phyloP scores from a whole-genome alignment of 2,113 vertebrate genomes.

The Periophthalmus modestus region DNA sequence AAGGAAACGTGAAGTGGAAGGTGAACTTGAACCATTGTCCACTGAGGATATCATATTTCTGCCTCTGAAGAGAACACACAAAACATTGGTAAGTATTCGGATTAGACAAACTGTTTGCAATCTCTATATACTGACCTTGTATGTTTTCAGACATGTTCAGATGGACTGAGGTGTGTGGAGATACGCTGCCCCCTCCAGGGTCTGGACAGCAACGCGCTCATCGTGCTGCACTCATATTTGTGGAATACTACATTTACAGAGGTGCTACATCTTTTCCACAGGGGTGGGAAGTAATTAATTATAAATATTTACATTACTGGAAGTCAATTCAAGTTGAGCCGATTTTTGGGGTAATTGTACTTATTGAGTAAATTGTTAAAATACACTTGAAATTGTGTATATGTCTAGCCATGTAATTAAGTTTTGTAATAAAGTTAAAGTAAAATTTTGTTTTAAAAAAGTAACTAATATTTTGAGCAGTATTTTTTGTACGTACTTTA shows the following conservation, averaged over 20 bases:
- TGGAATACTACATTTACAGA: constrained; percentile 90
- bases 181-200: constrained; percentile 86
- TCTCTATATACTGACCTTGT: neutral
- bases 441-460: too few relatives aligned
- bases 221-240: constrained; percentile 81
- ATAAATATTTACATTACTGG: too few relatives aligned
- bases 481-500: too few relatives aligned
- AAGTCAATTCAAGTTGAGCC: too few relatives aligned
- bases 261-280: constrained; percentile 63
- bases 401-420: too few relatives aligned
- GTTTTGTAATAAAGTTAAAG: too few relatives aligned
- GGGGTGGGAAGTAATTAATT: too few relatives aligned
- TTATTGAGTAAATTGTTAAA: too few relatives aligned
- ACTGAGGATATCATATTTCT: constrained; percentile 75
- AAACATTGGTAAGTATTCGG: constrained; percentile 80
- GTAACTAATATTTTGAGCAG: too few relatives aligned
- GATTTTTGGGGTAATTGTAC: too few relatives aligned
- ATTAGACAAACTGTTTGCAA: neutral
- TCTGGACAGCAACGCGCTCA: constrained; percentile 82
- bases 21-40: constrained; percentile 71
- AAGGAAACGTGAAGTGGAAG: constrained; percentile 78
- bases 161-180: constrained; percentile 81
- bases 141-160: constrained; percentile 78
- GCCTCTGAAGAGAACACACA: constrained; percentile 81
- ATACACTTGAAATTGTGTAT: too few relatives aligned